Evolutionary conservation across 2,113 vertebrate species (phyloP), one percentile per base, ranked within the genome.

Genomic region (Pachyramphus minor): DNA sequence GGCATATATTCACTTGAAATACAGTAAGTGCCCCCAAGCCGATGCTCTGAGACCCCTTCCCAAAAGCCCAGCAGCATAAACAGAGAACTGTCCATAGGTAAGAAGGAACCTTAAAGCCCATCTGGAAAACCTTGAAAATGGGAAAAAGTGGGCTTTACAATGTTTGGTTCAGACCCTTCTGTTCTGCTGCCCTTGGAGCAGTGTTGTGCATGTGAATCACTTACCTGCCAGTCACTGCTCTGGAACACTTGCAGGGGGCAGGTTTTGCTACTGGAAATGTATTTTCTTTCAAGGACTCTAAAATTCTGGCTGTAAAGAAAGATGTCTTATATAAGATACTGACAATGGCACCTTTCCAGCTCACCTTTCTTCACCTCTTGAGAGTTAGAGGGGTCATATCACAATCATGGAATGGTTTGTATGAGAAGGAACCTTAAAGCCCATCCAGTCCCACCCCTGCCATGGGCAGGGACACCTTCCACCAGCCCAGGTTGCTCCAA

Each of bases 101-200:
- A 79, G 83, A 39, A n/a, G n/a, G n/a, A 2, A 66, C 7, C 28
- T 31, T 68, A 21, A 75, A 20, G 12, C 15, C 74, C 37, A 24
- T 47, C 24, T 47, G 44, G 49, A 64, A 82, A 91, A 55, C 22
- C 19, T 41, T 11, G 1, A 13, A 75, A 59, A 41, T 3, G 15
- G 60, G 27, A 27, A 16, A 72, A 88, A 24, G 47, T 20, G 17
- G 56, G 14, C 41, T 82, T 77, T 47, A 24, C 14, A 37, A 14
- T 0, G 2, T 17, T 44, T 37, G 31, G 28, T 69, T 74, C 25
- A 81, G 20, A 4, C 2, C 0, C 3, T 14, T 9, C 8, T 0
- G 1, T 39, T 58, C 47, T 84, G 60, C 56, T 53, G 47, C 42
- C 19, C 50, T 39, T 3, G 20, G 21, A 63, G 58, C 45, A 69